These are phyloP conservation scores for Aphaenogaster ashmeadi DNA, from an alignment of 1,140 invertebrate species.

Conservation along the genomic window DNA sequence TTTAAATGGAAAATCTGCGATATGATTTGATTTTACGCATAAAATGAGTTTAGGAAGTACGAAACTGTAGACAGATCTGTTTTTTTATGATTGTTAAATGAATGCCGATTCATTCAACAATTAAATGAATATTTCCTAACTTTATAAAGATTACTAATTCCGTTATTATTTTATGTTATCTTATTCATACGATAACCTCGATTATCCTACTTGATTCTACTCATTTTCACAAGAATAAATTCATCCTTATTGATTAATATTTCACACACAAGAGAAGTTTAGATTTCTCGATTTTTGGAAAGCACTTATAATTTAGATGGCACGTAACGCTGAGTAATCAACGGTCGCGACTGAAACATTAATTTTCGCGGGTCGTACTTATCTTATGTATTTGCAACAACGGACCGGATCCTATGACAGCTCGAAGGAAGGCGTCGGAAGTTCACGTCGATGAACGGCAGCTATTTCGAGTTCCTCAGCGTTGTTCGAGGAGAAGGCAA, in stretches of 20 bases:
- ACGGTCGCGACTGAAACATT: background rate
- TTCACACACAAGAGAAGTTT: background rate
- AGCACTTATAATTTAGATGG: background rate
- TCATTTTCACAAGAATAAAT: background rate
- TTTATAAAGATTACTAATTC: background rate
- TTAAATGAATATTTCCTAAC: background rate
- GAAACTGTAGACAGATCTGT: background rate
- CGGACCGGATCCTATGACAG: slow-evolving; percentile 33
- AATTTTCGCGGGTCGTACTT: slow-evolving; percentile 18
- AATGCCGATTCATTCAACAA: background rate
- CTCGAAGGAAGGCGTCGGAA: slow-evolving; percentile 19
- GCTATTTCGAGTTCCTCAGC: slow-evolving; percentile 61
- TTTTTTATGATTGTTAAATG: background rate
- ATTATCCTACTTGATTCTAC: background rate
- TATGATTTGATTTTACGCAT: background rate
- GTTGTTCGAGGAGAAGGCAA: slow-evolving; percentile 34
- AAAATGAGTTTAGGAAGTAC: background rate
- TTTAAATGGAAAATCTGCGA: background rate
- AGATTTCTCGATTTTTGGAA: background rate
- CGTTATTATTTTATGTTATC: background rate
- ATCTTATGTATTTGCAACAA: slow-evolving; percentile 7
- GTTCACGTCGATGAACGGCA: slow-evolving; percentile 49
- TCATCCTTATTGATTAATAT: background rate
- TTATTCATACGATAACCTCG: background rate
- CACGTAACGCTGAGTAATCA: background rate